These are phyloP conservation scores for Chlamydotis undulata DNA, from an alignment of 2,113 vertebrate genomes.

Conservation along the genomic window DNA sequence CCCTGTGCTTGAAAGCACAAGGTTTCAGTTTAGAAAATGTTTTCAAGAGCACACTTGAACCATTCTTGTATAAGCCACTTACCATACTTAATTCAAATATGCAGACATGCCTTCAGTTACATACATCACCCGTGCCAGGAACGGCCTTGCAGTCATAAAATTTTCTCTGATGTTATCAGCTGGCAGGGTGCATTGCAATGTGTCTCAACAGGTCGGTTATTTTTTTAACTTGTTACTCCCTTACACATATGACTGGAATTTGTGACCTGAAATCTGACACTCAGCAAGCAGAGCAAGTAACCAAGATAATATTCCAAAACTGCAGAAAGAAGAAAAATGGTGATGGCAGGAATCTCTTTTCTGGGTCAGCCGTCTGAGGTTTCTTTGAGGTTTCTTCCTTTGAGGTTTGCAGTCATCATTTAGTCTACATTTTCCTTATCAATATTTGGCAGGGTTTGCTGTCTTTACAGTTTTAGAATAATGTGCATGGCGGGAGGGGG, in stretches of 20 bases:
- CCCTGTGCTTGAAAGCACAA: neutral
- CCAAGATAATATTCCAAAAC: neutral
- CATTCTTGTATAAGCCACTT: neutral
- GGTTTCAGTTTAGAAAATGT: neutral
- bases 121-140: neutral
- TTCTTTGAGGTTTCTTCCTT: neutral
- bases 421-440: neutral
- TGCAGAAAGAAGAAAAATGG: neutral
- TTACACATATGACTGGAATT: conserved; percentile 13
- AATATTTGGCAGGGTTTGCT: neutral
- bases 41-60: neutral
- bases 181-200: neutral
- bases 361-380: neutral
- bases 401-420: conserved; percentile 14
- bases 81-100: rapidly evolving
- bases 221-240: neutral
- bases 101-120: neutral
- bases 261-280: neutral
- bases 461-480: neutral
- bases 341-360: neutral
- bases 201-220: neutral
- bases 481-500: neutral
- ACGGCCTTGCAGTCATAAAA: neutral
- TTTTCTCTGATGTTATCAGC: neutral
- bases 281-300: neutral